These are phyloP conservation scores for Paratilapia polleni DNA, from an alignment of 2,113 vertebrate genomes.

Conservation along the genomic window DNA sequence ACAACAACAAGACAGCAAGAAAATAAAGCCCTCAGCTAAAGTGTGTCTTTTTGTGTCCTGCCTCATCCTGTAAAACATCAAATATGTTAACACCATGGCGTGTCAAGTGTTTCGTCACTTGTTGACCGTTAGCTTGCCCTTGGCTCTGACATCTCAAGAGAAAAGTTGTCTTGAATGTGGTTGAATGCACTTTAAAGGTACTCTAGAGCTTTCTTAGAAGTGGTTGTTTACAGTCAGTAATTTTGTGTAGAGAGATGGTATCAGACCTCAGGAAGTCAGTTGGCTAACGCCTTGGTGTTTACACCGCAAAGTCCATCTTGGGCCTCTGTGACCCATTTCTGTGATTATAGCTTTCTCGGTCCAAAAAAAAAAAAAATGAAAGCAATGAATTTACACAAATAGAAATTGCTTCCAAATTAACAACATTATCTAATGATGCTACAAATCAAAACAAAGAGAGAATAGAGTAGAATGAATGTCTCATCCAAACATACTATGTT, in stretches of 20 bases:
- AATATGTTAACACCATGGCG: neutral
- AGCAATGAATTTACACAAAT: constrained; percentile 18
- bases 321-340: constrained; percentile 61
- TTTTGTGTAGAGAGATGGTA: constrained; percentile 72
- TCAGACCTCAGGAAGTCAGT: constrained; percentile 74
- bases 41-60: neutral
- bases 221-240: constrained; percentile 65
- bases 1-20: neutral
- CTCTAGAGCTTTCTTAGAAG: constrained; percentile 54
- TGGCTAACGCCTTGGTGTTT: constrained; percentile 78
- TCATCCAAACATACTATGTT: neutral
- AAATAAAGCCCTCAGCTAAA: neutral
- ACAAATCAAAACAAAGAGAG: neutral
- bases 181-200: constrained; percentile 66
- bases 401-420: neutral
- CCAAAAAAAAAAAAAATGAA: neutral
- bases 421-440: neutral
- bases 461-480: neutral
- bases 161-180: constrained; percentile 51
- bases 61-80: neutral
- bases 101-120: neutral
- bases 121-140: constrained; percentile 26
- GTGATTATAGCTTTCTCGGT: constrained; percentile 14
- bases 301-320: constrained; percentile 57
- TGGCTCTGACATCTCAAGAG: constrained; percentile 39